Base-by-base conservation (phyloP, 2,113 vertebrate species). In the Miniopterus natalensis region DNA sequence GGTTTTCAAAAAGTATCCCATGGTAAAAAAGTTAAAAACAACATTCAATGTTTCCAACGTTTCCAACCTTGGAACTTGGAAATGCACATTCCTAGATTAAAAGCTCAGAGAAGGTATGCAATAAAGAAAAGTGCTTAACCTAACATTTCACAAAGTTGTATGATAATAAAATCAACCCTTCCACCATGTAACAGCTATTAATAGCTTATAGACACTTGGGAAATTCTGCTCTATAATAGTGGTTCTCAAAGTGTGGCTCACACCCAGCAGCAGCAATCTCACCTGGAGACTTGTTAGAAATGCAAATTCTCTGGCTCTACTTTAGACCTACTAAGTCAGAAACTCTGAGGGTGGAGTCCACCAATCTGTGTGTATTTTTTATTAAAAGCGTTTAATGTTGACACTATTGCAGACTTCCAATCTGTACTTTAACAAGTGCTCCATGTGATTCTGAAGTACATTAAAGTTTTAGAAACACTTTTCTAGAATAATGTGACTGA, bases 101-200 rank as follows among this genome's bases (percentile, higher is more conserved):
- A 88, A 94, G 8, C 29, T 83, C 47, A 73, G 36, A 88, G 66
- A 88, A 74, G 23, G 17, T 15, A 65, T 83, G 36, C 47, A 83
- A 23, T 83, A 57, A 74, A 71, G n/a, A 93, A 86, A 84, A 71
- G 55, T 78, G 20, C n/a, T 90, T 75, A 68, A 77, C 31, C 18
- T 14, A 66, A 42, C 31, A 75, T 83, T 88, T 66, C 47, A 29
- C 68, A 57, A 79, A 70, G 21, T 84, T 94, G 15, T 75, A 42
- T 68, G 49, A 84, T 40, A 68, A 94, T 65, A 36, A 81, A 81
- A 90, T 75, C 17, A 73, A 27, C 5, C 42, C 53, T 77, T 47
- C n/a, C 27, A 93, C 2, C 36, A 36, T 47, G 18, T 73, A 75
- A 68, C 3, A 83, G 45, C 18, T 84, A 31, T 65, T 77, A 61